These are phyloP conservation scores for Agapornis roseicollis DNA, from an alignment of 2,113 vertebrate genomes.

Conservation along the genomic window DNA sequence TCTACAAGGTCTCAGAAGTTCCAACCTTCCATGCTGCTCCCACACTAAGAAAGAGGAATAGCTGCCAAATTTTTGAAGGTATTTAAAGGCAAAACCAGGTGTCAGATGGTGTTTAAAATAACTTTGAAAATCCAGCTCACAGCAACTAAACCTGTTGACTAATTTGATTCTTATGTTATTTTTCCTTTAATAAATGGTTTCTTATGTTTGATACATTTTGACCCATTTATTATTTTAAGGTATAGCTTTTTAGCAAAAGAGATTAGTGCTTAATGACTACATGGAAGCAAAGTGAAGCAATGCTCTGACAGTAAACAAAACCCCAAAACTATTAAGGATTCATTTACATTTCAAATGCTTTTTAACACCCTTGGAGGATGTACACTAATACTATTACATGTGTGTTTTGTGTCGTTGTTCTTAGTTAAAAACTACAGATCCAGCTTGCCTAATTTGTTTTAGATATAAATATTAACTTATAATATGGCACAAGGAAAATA, in stretches of 20 bases:
- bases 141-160: neutral
- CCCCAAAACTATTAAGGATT: neutral
- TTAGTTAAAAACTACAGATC: neutral
- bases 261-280: neutral
- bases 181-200: neutral
- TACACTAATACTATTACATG: neutral
- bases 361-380: neutral
- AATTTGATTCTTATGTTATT: neutral
- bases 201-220: neutral
- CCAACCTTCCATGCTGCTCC: neutral
- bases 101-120: neutral
- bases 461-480: neutral
- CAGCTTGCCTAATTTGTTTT: accelerated
- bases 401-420: accelerated
- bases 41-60: neutral
- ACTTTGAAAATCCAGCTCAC: neutral
- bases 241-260: neutral
- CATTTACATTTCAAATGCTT: neutral
- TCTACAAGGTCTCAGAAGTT: neutral
- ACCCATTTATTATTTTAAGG: neutral
- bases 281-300: neutral
- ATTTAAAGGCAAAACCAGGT: neutral
- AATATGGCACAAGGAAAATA: neutral
- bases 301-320: neutral
- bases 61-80: neutral